Evolutionary conservation across 2,888 invertebrate species (phyloP), one percentile per base, ranked within the genome.

Genomic region (Pteria penguin): DNA sequence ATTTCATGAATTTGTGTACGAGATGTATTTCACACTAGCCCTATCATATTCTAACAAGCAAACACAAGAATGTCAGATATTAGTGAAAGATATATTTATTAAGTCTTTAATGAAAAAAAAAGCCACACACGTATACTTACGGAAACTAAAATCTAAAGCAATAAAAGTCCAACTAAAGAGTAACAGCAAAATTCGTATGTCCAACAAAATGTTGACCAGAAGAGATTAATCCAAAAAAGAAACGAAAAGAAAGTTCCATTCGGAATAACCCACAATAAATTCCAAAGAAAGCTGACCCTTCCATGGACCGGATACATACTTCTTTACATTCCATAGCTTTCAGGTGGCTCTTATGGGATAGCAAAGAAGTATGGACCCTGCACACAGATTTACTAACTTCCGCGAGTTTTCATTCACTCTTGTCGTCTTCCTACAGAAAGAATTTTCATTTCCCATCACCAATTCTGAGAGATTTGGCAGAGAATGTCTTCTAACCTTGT

Each of bases 311-410:
- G 84, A 90, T 90, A 91, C 92, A 92, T 92, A 97, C 96, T 97
- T 97, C 97, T 97, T 97, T 97, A 97, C 97, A 97, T 97, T 97
- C 97, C 97, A 97, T 97, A 97, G 93, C 95, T 83, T 94, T 91
- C 57, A 67, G 78, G 93, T 94, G 94, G 76, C 82, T 90, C 86
- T 89, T 96, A 96, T 96, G 96, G 96, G 96, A 96, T 96, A 96
- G 88, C 96, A 96, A 96, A 96, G 96, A 96, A 96, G 96, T 96
- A 96, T 96, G 96, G 96, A 96, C 95, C 96, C 95, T 94, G 94
- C 94, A 86, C 88, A 87, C 81, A 81, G 82, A 65, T 27, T 45
- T 14, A 8, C 11, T 14, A 45, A 45, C 18, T 45, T 18, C 45
- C 45, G 45, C 22, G 27, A 26, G 24, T 60, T 60, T 60, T 27